Evolutionary conservation across 2,888 invertebrate species (phyloP), one percentile per base, ranked within the genome.

Genomic region (Machimus atricapillus): DNA sequence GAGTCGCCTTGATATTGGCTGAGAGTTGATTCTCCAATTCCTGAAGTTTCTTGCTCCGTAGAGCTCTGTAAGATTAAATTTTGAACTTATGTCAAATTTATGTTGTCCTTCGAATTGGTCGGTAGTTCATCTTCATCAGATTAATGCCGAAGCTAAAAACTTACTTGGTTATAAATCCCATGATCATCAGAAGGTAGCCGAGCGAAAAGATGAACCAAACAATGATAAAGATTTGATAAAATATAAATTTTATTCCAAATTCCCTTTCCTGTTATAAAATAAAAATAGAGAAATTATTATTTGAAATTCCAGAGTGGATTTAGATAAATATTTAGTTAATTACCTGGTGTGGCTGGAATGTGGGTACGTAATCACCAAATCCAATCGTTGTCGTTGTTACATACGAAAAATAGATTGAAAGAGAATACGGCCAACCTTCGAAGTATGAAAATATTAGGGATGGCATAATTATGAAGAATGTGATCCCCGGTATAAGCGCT

Each of bases 171-270:
- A 97, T 96, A 90, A 97, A 97, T 1, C 96, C 96, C 89, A 97
- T 94, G 77, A 97, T 95, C 98, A 98, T 98, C 34, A 97, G 95
- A 76, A 97, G 94, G 92, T 98, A 98, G 0, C 98, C 98, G 88
- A 98, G 94, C 0, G 98, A 98, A 90, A 97, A 97, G 88, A 97
- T 97, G 86, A 98, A 97, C 98, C 98, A 98, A 37, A 96, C 92
- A 46, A 98, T 95, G 0, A 98, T 94, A 90, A 97, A 96, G 87
- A 96, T 94, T 92, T 97, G 95, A 93, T 98, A 98, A 2, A 95
- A 93, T 88, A 94, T 93, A 90, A 95, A 95, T 91, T 95, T 94
- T 2, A 93, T 90, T 14, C 96, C 95, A 88, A 94, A 94, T 79
- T 91, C 90, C 9, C 90, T 90, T 5, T 91, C 92, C 92, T 92